Conservation (phyloP, 2,113 vertebrate species). For the Aplodontia rufa region DNA sequence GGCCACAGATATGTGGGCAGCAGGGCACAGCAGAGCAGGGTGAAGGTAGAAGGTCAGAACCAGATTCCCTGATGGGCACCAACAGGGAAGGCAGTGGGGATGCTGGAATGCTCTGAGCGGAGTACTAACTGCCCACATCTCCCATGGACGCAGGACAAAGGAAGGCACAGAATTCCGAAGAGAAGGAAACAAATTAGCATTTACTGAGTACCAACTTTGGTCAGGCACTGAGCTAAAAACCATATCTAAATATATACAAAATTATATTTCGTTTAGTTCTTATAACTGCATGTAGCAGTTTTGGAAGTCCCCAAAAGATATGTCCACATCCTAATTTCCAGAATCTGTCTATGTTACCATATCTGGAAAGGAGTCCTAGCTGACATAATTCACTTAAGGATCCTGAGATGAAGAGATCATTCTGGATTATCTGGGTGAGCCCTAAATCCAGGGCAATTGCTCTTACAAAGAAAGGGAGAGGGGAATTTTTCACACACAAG, state of each 20-base stretch:
- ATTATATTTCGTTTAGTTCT: not conserved
- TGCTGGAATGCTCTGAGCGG: not conserved
- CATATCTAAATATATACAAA: not conserved
- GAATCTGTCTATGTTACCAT: not conserved
- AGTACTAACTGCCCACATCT: not conserved
- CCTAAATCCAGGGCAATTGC: not conserved
- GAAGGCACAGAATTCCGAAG: not conserved
- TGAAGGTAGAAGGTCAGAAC: not conserved
- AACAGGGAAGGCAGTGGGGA: rapidly evolving
- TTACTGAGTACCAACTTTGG: not conserved
- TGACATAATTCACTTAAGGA: not conserved
- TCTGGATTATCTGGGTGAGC: not conserved
- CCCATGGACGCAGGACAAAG: not conserved
- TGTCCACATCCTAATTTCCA: not conserved
- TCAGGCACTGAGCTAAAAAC: not conserved
- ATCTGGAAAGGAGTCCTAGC: not conserved
- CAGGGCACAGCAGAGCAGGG: not conserved
- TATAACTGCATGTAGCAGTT: not conserved
- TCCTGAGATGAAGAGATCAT: not conserved
- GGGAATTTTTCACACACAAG: not conserved
- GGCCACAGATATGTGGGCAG: not conserved
- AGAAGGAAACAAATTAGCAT: not conserved
- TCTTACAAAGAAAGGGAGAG: not conserved
- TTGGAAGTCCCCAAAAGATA: not conserved
- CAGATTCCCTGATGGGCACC: not conserved